These are phyloP conservation scores for Notothenia rossii DNA, from an alignment of 2,113 vertebrate genomes.

Conservation along the genomic window DNA sequence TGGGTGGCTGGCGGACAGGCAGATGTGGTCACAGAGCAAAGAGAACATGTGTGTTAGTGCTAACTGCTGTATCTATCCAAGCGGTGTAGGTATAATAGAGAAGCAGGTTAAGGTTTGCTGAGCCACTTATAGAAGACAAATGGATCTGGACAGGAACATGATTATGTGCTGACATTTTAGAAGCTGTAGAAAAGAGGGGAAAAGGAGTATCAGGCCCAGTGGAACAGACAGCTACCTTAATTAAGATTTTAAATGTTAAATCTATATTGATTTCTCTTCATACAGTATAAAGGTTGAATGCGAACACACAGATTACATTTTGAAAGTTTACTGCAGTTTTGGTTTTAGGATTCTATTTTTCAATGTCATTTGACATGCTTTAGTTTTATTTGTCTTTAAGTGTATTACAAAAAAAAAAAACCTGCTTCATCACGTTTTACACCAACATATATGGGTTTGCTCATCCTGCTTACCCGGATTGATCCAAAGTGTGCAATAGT, in stretches of 20 bases:
- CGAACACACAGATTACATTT: slow-evolving; percentile 7
- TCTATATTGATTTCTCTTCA: slow-evolving; percentile 8
- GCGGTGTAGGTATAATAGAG: slow-evolving; percentile 62
- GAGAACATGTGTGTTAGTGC: slow-evolving; percentile 50
- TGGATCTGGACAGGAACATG: slow-evolving; percentile 66
- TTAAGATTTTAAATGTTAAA: slow-evolving; percentile 57
- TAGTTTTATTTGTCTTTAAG: background rate
- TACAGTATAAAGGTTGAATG: slow-evolving; percentile 1
- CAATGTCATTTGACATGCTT: background rate
- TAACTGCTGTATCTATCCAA: slow-evolving; percentile 68
- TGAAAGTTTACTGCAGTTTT: background rate
- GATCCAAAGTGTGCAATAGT: slow-evolving; percentile 6
- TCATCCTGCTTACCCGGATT: slow-evolving; percentile 4
- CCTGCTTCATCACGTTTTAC: background rate
- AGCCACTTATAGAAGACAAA: slow-evolving; percentile 71
- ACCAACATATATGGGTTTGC: slow-evolving; percentile 4
- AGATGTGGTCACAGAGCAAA: slow-evolving; percentile 59
- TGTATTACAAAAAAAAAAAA: too few relatives aligned
- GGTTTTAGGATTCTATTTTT: background rate
- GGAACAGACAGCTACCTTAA: slow-evolving; percentile 36
- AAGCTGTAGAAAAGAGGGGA: slow-evolving; percentile 27
- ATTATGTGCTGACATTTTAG: slow-evolving; percentile 56
- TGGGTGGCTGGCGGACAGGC: slow-evolving; percentile 57
- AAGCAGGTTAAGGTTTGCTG: slow-evolving; percentile 57
- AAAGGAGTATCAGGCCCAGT: slow-evolving; percentile 16